phyloP scores from a whole-genome alignment of 2,113 vertebrate genomes.

The Periophthalmus modestus region DNA sequence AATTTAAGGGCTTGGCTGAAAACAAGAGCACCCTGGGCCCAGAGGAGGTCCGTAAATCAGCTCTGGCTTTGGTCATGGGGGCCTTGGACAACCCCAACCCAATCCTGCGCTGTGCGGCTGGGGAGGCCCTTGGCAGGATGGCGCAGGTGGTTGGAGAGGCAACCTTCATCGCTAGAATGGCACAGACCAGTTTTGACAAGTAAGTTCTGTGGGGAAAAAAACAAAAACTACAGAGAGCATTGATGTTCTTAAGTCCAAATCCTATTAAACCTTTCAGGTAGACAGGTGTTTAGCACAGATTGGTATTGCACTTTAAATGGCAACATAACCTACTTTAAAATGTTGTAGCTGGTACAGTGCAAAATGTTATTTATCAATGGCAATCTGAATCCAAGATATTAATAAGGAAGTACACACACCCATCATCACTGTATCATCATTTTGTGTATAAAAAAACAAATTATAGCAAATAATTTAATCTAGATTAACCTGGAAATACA shows the following conservation, averaged over 20 bases:
- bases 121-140: slow-evolving; percentile 97
- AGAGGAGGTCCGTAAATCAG: slow-evolving; percentile 96
- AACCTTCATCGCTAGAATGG: slow-evolving; percentile 97
- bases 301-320: no score
- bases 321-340: no score
- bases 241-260: not conserved
- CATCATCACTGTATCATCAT: no score
- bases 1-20: slow-evolving; percentile 90
- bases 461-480: no score
- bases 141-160: slow-evolving; percentile 98
- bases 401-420: no score
- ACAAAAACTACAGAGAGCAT: not conserved
- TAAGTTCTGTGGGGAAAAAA: slow-evolving; percentile 70
- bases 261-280: no score
- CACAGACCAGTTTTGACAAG: slow-evolving; percentile 99
- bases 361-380: no score
- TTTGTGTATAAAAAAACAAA: no score
- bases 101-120: slow-evolving; percentile 95
- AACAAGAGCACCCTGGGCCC: slow-evolving; percentile 97
- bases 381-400: no score
- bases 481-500: no score
- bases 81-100: slow-evolving; percentile 97
- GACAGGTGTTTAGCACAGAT: no score
- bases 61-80: slow-evolving; percentile 96
- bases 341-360: no score